Base-by-base conservation (phyloP, 2,888 invertebrate species). In the Drosophila percnosoma region DNA sequence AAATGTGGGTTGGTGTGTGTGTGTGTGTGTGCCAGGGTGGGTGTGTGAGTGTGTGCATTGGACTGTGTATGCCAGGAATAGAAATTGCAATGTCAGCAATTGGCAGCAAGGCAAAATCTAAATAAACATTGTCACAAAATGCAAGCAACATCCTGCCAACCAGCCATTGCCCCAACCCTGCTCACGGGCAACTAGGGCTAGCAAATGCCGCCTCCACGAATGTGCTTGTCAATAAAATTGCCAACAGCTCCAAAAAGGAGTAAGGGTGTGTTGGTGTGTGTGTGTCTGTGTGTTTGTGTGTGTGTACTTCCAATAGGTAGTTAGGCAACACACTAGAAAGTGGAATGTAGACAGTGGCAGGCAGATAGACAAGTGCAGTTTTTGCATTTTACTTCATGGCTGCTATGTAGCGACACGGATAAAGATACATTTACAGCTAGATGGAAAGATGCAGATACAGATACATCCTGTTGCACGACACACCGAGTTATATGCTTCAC, bases 31-130 rank as follows among this genome's bases (percentile, higher is more conserved):
- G 71, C 71, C 40, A 66, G 58, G 57, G 62, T 65, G 64, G 15
- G 0, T 45, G 45, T 13, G 7, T 24, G 45, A 4, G 15, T 45
- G 45, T 77, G 61, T 53, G 58, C 65, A 73, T 58, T 69, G 68
- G 64, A 71, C 73, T 77, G 76, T 79, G 60, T 79, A 76, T 74
- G 82, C 82, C 74, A 76, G 84, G 84, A 87, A 88, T 86, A 88
- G 87, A 87, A 87, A 87, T 88, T 89, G 89, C 89, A 90, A 89
- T 85, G 90, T 90, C 90, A 90, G 90, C 89, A 90, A 90, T 90
- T 90, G 89, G 89, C 90, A 90, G 88, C 88, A 90, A 78, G 53
- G 89, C 89, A 90, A 90, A 90, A 90, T 90, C 89, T 89, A 90
- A 89, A 89, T 89, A 89, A 89, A 90, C 89, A 89, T 89, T 88